Conservation (phyloP, 2,888 invertebrate genomes). For the Hybos culiciformis region DNA sequence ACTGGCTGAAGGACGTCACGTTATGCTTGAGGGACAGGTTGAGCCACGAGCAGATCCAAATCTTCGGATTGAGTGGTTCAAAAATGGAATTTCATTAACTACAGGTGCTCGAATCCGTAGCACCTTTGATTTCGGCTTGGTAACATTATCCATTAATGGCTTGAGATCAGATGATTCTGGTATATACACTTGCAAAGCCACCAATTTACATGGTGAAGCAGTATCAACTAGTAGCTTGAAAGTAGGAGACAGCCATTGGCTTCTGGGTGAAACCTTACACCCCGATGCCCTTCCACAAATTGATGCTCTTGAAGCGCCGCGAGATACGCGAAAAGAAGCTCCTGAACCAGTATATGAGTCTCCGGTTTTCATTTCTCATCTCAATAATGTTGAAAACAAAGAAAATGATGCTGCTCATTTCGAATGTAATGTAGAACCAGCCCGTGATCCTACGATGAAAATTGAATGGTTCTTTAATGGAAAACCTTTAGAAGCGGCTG, state of each 20-base stretch:
- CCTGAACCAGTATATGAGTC: conserved; percentile 69
- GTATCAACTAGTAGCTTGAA: conserved; percentile 83
- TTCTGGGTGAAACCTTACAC: conserved; percentile 74
- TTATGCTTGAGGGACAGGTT: conserved; percentile 77
- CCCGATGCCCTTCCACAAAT: conserved; percentile 80
- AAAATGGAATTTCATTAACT: conserved; percentile 73
- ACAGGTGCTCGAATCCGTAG: conserved; percentile 83
- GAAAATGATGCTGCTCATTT: conserved; percentile 83
- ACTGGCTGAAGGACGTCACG: conserved; percentile 72
- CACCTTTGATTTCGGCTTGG: conserved; percentile 93
- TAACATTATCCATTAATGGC: conserved; percentile 79
- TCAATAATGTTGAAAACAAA: conserved; percentile 77
- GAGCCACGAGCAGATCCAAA: conserved; percentile 84
- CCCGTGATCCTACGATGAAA: conserved; percentile 77
- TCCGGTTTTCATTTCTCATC: conserved; percentile 79
- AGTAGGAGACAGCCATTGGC: conserved; percentile 78
- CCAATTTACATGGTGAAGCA: conserved; percentile 85
- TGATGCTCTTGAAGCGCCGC: conserved; percentile 71
- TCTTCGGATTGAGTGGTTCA: conserved; percentile 80
- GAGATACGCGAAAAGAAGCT: conserved; percentile 48
- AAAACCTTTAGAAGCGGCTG: conserved; percentile 71
- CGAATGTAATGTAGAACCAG: conserved; percentile 83
- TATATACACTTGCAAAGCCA: conserved; percentile 89
- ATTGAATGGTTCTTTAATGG: conserved; percentile 95
- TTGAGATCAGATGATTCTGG: conserved; percentile 84